Conservation (phyloP, 2,888 invertebrate species). For the Rhamphomyia laevipes region DNA sequence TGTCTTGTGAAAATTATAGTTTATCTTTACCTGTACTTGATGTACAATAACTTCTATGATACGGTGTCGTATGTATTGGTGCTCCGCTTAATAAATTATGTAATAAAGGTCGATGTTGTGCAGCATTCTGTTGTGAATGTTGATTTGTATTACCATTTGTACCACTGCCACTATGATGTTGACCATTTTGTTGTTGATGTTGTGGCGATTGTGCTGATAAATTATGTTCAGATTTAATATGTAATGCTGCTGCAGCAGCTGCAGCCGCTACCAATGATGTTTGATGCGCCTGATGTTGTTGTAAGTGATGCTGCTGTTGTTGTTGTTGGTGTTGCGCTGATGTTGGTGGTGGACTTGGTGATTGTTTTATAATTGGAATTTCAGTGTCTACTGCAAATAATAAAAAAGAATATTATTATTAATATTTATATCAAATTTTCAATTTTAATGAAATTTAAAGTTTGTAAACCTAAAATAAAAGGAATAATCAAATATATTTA, state of each 20-base stretch:
- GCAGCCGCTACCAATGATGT: slow-evolving; percentile 17
- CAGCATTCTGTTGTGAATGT: slow-evolving; percentile 30
- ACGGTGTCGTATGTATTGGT: slow-evolving; percentile 34
- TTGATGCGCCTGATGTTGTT: slow-evolving; percentile 25
- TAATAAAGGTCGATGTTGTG: slow-evolving; percentile 33
- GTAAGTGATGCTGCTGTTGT: slow-evolving; percentile 26
- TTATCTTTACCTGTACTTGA: slow-evolving; percentile 36
- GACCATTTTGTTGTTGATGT: slow-evolving; percentile 23
- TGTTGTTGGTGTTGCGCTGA: slow-evolving; percentile 25
- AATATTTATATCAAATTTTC: background rate
- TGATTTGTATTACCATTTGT: slow-evolving; percentile 17
- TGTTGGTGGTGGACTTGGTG: slow-evolving; percentile 36
- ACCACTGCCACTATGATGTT: slow-evolving; percentile 20
- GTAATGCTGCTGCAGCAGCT: slow-evolving; percentile 25
- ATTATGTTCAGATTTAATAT: slow-evolving; percentile 34
- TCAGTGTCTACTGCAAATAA: slow-evolving; percentile 33
- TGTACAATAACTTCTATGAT: slow-evolving; percentile 38
- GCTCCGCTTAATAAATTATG: slow-evolving; percentile 38
- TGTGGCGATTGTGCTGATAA: slow-evolving; percentile 25
- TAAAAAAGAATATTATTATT: slow-evolving; percentile 11
- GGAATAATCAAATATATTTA: too few relatives aligned
- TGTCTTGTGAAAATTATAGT: too few relatives aligned
- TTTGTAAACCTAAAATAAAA: too few relatives aligned
- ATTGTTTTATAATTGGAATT: slow-evolving; percentile 39
- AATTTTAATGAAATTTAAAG: too few relatives aligned